Percentiles rank a stretch among this genome's conserved stretches.
Evolutionary conservation across 2,888 invertebrate genomes (phyloP).

Genomic region (Deilephila elpenor): DNA sequence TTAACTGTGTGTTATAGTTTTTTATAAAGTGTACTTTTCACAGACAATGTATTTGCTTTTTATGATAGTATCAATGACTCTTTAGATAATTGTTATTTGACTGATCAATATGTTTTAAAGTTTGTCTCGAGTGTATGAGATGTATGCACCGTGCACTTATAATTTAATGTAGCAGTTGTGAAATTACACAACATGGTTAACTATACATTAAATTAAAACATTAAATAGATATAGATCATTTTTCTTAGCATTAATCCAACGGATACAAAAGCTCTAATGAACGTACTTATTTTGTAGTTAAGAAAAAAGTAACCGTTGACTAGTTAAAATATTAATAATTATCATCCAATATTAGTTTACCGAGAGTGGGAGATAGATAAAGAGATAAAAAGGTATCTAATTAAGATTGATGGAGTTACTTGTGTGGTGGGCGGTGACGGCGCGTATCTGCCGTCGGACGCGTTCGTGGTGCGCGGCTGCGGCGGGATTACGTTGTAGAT

Average conservation of each 20-base stretch:
- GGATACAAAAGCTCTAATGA: neutral
- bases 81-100: too few relatives aligned
- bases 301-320: neutral
- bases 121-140: too few relatives aligned
- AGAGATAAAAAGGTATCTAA: conserved; percentile 56
- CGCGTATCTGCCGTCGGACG: conserved; percentile 63
- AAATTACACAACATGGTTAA: neutral
- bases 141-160: neutral
- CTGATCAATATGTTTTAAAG: too few relatives aligned
- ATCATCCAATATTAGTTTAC: conserved; percentile 28
- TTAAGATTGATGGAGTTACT: conserved; percentile 66
- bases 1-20: too few relatives aligned
- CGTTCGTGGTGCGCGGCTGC: conserved; percentile 68
- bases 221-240: neutral
- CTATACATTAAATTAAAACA: too few relatives aligned
- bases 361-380: conserved; percentile 47
- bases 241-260: neutral
- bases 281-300: neutral
- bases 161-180: neutral
- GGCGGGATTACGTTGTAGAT: conserved; percentile 86
- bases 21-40: too few relatives aligned
- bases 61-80: too few relatives aligned
- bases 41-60: too few relatives aligned
- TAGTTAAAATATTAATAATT: conserved; percentile 22
- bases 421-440: conserved; percentile 67